Evolutionary conservation across 53 echinoderm and acorn worm species (phyloP), one percentile per base, ranked within the genome.

Genomic region (Astropecten irregularis): DNA sequence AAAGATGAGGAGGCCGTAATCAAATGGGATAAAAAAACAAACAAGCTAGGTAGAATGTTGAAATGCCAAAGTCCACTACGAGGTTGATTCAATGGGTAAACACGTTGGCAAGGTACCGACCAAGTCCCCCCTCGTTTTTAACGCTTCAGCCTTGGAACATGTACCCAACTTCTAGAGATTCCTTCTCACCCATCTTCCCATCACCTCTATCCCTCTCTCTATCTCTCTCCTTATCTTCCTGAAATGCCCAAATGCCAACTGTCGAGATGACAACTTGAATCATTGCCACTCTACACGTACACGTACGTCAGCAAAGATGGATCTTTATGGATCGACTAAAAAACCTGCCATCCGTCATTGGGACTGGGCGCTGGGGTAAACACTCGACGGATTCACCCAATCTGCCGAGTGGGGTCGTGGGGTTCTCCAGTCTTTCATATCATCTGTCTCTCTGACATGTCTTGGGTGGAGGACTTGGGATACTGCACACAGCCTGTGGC

Each of bases 31-130:
- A 31, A 37, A 83, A 44, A 66, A 28, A 66, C 3, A n/a, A n/a
- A n/a, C n/a, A n/a, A n/a, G n/a, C n/a, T n/a, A 68, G 4, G 34
- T 30, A 19, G 51, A 53, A 55, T 39, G 54, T 52, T 28, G 18
- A 55, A 15, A 55, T 76, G 44, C 40, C 76, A 58, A 76, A 58
- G 76, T 76, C 76, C 58, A 40, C 21, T 19, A 14, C 20, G 3
- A 32, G 23, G 47, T 67, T 68, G 83, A 67, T n/a, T 37, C 14
- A 54, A 67, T 50, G 67, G 69, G 55, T 51, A 83, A 68, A 65
- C 71, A 71, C n/a, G 71, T 56, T 76, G 40, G 40, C 30, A 49
- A 39, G 40, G 58, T 26, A 25, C 39, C 40, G 9, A 38, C 40
- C 29, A 14, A 6, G 9, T 26, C 2, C 55, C 37, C 8, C 7